phyloP scores from a whole-genome alignment of 35 echinoderm and acorn worm species.

The Hemicentrotus pulcherrimus region DNA sequence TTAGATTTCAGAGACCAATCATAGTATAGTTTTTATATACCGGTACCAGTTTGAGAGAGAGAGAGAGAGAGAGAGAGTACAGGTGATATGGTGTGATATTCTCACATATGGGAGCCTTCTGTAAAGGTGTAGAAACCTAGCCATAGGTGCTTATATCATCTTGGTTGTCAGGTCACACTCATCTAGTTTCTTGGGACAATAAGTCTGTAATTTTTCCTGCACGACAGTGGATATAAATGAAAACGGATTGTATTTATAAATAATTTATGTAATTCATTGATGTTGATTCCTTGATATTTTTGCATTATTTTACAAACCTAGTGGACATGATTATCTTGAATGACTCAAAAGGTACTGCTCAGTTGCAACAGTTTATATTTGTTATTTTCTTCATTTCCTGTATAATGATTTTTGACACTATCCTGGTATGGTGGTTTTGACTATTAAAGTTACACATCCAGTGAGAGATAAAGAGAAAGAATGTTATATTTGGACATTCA shows the following conservation, averaged over 20 bases:
- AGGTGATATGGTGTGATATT: constrained; percentile 11
- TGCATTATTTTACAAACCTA: too few relatives aligned
- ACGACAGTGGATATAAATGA: not conserved
- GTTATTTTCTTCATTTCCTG: too few relatives aligned
- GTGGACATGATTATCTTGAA: too few relatives aligned
- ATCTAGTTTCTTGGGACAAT: too few relatives aligned
- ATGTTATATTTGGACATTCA: too few relatives aligned
- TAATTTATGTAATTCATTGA: not conserved
- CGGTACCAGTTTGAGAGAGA: not conserved
- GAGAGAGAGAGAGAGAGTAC: not conserved
- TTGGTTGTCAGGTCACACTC: not conserved
- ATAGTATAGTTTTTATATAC: not conserved
- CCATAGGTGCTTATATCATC: not conserved
- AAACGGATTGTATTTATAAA: not conserved
- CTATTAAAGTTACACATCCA: too few relatives aligned
- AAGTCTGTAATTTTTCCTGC: not conserved
- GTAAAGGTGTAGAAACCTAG: not conserved
- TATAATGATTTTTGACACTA: too few relatives aligned
- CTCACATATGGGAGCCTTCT: not conserved
- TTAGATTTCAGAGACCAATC: not conserved
- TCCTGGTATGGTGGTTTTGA: too few relatives aligned
- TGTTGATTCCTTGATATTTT: not conserved
- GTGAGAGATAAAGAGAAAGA: too few relatives aligned
- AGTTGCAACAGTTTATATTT: too few relatives aligned
- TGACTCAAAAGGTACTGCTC: too few relatives aligned